These are phyloP conservation scores for Oscarella lobularis DNA, from an alignment of 37 sponge, comb jelly and placozoan genomes.

Conservation along the genomic window DNA sequence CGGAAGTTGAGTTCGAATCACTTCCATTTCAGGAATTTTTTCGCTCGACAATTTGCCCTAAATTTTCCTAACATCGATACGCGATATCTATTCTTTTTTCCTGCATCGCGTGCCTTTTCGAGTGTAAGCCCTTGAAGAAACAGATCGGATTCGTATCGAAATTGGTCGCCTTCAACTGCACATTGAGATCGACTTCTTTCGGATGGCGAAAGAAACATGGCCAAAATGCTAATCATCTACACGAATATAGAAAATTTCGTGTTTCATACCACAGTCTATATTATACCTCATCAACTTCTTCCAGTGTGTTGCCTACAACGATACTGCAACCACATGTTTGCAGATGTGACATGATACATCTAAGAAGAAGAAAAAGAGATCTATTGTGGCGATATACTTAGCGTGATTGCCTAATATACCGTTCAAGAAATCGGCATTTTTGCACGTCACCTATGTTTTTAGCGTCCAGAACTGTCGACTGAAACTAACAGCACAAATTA, in stretches of 20 bases:
- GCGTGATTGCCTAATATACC: too few relatives aligned
- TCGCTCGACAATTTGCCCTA: neutral
- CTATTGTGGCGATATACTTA: too few relatives aligned
- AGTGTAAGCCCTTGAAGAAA: slow-evolving; percentile 45
- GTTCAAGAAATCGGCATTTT: too few relatives aligned
- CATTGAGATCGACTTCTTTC: slow-evolving; percentile 46
- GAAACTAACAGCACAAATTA: too few relatives aligned
- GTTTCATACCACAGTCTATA: neutral
- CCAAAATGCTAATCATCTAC: slow-evolving; percentile 64
- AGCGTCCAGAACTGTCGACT: too few relatives aligned
- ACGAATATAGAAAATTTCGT: too few relatives aligned
- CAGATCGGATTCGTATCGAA: slow-evolving; percentile 38
- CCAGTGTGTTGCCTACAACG: slow-evolving; percentile 26
- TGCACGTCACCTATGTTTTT: too few relatives aligned
- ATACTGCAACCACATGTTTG: slow-evolving; percentile 48
- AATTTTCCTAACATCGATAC: neutral
- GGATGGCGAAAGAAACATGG: slow-evolving; percentile 40
- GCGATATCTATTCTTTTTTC: neutral
- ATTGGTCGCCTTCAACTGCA: neutral
- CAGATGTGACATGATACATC: slow-evolving; percentile 44
- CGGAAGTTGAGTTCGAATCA: neutral
- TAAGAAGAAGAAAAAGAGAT: too few relatives aligned
- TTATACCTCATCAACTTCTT: slow-evolving; percentile 27
- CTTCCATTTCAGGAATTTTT: neutral
- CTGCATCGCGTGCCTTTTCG: neutral